These are phyloP conservation scores for Aplodontia rufa DNA, from an alignment of 2,113 vertebrate genomes.

Conservation along the genomic window DNA sequence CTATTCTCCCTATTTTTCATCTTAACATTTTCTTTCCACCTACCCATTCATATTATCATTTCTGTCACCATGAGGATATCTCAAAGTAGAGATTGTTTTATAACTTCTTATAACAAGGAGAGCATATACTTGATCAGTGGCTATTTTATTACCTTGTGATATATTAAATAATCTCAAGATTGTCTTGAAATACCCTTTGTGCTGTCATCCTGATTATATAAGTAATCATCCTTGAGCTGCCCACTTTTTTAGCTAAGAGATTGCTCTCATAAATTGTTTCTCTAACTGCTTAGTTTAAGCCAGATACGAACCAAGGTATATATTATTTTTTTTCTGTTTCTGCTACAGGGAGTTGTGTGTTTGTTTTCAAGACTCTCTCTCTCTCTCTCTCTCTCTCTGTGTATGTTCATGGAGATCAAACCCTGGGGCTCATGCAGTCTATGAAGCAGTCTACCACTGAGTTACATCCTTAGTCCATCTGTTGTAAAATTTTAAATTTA, in stretches of 20 bases:
- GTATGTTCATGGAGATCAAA: no score
- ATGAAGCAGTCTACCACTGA: not conserved
- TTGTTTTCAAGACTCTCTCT: not conserved
- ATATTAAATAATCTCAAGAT: not conserved
- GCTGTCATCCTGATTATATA: not conserved
- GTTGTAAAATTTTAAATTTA: constrained; percentile 1
- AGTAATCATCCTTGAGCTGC: not conserved
- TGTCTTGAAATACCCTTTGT: not conserved
- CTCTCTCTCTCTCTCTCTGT: no score
- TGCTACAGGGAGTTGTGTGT: not conserved
- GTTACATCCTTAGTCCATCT: not conserved
- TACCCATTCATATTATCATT: not conserved
- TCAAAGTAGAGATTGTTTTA: not conserved
- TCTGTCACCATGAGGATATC: not conserved
- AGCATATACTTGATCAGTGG: not conserved
- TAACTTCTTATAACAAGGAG: not conserved
- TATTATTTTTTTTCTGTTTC: not conserved
- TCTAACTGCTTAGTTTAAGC: not conserved
- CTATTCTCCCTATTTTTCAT: not conserved
- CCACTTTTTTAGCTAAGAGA: not conserved
- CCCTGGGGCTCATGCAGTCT: not conserved
- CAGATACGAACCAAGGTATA: not conserved
- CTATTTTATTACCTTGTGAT: not conserved
- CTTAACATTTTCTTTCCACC: not conserved
- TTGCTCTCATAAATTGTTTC: not conserved